Base-by-base conservation (phyloP, 2,113 vertebrate genomes). In the Xyliphius kryptos region DNA sequence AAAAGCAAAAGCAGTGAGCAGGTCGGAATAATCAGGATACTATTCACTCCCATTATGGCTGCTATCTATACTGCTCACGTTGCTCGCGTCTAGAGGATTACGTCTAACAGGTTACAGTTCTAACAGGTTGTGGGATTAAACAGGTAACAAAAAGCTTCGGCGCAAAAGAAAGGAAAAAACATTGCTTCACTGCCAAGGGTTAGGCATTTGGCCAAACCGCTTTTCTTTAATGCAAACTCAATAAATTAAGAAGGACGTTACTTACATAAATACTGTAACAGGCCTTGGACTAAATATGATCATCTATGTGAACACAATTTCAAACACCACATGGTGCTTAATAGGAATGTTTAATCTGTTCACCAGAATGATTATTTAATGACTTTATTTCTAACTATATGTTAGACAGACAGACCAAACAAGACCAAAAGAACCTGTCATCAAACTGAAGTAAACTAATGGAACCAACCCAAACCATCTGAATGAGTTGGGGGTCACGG, bases 21-120 rank as follows among this genome's bases (percentile, higher is more conserved):
- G 74, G 74, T 80, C 74, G 76, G 71, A 73, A 77, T 78, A 80
- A 82, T 86, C 79, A 86, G 83, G 79, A 83, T 79, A 84, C 78
- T 70, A 74, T 80, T 75, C 77, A 74, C 67, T 71, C 77, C 74
- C 71, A 78, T 82, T 72, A 80, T 63, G 69, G 69, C 77, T 73
- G 2, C 48, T 83, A 80, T 84, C 83, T 82, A 78, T 78, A 82
- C 72, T 53, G 72, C 79, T 80, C 80, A 80, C 69, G 56, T 44
- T 71, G 71, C 61, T 49, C 49, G 73, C 67, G 53, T 43, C 38
- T 47, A 38, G 66, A 64, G 62, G 66, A 76, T 77, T 76, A 66
- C 76, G 57, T 10, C 41, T 56, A 59, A 59, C 56, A 59, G 56
- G 37, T 63, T 64, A 70, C 37, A 62, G 59, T 61, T 75, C 76